Evolutionary conservation across 2,888 invertebrate genomes (phyloP).

Genomic region (Caenorhabditis japonica): DNA sequence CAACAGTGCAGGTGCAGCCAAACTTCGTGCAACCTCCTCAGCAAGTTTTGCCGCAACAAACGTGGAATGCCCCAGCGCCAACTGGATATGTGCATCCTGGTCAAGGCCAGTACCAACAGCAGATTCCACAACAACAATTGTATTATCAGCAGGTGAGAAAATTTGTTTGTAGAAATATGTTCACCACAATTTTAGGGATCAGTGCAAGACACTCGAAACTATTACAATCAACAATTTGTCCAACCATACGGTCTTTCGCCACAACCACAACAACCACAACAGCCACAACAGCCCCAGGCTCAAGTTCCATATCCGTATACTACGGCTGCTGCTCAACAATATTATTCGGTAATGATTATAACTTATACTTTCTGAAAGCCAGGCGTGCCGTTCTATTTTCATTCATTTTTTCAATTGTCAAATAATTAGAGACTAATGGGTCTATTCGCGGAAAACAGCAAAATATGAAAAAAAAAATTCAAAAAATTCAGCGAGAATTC

Average conservation of each 20-base stretch:
- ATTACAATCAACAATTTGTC: constrained; percentile 33
- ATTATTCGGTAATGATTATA: too few species aligned
- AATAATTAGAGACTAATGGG: too few species aligned
- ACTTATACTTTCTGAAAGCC: too few species aligned
- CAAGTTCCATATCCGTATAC: too few species aligned
- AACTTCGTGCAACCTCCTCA: constrained; percentile 16
- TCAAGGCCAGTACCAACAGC: constrained; percentile 20
- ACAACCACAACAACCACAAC: constrained; percentile 16
- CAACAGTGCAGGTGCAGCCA: constrained; percentile 1
- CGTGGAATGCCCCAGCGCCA: constrained; percentile 25
- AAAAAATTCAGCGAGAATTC: too few species aligned
- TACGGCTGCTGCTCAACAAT: too few species aligned
- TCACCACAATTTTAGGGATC: not conserved
- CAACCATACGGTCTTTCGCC: too few species aligned
- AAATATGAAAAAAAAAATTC: too few species aligned
- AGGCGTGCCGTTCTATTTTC: too few species aligned
- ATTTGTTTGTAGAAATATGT: not conserved
- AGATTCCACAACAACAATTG: constrained; percentile 14
- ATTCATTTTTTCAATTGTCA: too few species aligned
- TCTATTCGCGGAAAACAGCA: too few species aligned
- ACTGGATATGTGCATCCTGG: constrained; percentile 6
- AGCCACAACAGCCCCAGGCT: constrained; percentile 4
- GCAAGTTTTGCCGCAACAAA: constrained; percentile 6
- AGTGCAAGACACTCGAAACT: constrained; percentile 40
- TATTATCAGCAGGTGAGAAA: constrained; percentile 33